phyloP scores from a whole-genome alignment of 2,797 vertebrate species.

The Chrosomus eos region DNA sequence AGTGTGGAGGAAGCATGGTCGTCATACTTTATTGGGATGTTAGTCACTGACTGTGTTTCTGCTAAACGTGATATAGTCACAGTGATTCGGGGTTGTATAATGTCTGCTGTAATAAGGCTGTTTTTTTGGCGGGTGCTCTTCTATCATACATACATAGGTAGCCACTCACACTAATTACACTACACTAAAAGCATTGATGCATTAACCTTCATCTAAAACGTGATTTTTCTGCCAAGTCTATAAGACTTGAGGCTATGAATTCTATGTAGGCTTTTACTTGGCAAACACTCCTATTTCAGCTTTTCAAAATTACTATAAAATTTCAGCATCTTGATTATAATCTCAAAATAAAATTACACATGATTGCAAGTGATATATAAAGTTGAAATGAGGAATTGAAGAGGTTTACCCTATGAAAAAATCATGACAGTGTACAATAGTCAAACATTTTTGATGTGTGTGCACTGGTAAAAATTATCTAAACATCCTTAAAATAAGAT shows the following conservation, averaged over 20 bases:
- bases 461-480: not conserved
- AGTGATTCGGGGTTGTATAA: conserved; percentile 26
- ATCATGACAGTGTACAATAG: not conserved
- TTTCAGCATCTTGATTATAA: conserved; percentile 10
- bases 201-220: conserved; percentile 10
- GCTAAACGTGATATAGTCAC: conserved; percentile 22
- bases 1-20: conserved; percentile 2
- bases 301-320: not conserved
- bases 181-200: conserved; percentile 12
- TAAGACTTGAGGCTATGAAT: not conserved
- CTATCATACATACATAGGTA: not conserved
- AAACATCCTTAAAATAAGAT: not conserved
- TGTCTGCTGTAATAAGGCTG: conserved; percentile 27
- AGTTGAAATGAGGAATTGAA: not conserved
- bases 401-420: not conserved
- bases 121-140: conserved; percentile 8
- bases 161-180: not conserved
- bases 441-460: not conserved
- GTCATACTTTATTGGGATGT: conserved; percentile 47
- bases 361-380: not conserved
- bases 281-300: not conserved
- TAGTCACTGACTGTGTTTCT: conserved; percentile 64
- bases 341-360: not conserved
- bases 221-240: not conserved
- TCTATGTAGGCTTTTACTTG: not conserved